Evolutionary conservation across 1,140 invertebrate species (phyloP), one percentile per base, ranked within the genome.

Genomic region (Orius insidiosus): DNA sequence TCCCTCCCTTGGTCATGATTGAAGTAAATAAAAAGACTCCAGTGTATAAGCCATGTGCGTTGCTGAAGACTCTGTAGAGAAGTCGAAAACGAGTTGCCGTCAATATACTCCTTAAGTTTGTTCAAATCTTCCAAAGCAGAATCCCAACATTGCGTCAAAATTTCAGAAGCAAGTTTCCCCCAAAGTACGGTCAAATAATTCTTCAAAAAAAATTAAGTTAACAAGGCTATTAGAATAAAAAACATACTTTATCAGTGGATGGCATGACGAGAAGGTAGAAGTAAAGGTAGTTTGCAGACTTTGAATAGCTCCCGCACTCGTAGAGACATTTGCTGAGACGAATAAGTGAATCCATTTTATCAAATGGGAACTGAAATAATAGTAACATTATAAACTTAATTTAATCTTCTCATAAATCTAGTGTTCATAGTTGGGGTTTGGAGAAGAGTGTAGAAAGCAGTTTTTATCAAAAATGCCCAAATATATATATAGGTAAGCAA

Each of bases 1-100:
- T 97, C 93, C 46, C 87, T 70, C 14, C 93, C 93, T 67, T 97
- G 94, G 0, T 83, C 76, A 60, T 97, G 92, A 66, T 98, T 98
- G 68, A 98, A 98, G 64, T 96, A 99, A 0, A 99, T 89, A 68
- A 98, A 96, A 10, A 99, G 72, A 54, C 88, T 89, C 96, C 96
- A 99, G 65, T 99, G 96, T 54, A 99, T 90, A 0, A 99, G 71
- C 96, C 96, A 99, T 2, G 94, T 97, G 35, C 96, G 72, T 61
- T 98, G 94, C 63, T 98, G 94, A n/a, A 99, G 67, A 10, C 84
- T 75, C 61, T 98, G 86, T 49, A 97, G 74, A 44, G 88, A 76
- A 56, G 77, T 78, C 58, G 80, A 79, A 11, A 71, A 72, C 49
- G 75, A 78, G 14, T 80, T 76, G 51, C 78, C 84, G 58, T 98